Conservation (phyloP, 2,797 vertebrate genomes). For the Odontamblyopus lacepedii region DNA sequence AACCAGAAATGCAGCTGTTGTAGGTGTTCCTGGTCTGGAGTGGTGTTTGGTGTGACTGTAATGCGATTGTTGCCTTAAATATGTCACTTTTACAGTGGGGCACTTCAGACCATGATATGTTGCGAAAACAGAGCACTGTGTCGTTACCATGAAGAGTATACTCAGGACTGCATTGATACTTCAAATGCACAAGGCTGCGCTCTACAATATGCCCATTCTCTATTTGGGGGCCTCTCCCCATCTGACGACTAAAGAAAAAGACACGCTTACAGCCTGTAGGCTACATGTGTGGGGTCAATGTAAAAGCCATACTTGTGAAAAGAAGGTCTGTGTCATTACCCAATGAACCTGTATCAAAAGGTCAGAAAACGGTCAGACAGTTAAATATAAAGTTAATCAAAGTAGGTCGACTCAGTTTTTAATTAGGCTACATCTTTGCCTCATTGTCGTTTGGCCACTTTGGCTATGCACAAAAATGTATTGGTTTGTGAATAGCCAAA, state of each 20-base stretch:
- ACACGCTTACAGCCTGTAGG: background rate
- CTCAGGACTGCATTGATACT: background rate
- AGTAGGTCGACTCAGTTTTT: too few species aligned
- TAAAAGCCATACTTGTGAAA: too few species aligned
- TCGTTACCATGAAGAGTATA: slow-evolving; percentile 15
- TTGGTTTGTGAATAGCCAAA: too few species aligned
- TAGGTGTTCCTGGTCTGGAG: too few species aligned
- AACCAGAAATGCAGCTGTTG: background rate
- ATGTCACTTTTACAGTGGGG: slow-evolving; percentile 50
- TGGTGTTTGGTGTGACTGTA: background rate
- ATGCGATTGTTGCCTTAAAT: background rate
- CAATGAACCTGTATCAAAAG: too few species aligned
- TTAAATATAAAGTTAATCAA: too few species aligned
- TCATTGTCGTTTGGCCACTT: too few species aligned
- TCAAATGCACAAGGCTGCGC: rapidly evolving
- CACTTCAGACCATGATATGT: slow-evolving; percentile 23
- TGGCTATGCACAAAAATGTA: too few species aligned
- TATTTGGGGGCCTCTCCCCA: slow-evolving; percentile 20
- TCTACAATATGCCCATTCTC: rapidly evolving
- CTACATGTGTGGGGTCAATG: too few species aligned
- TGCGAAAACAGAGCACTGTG: slow-evolving; percentile 22
- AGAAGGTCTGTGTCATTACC: too few species aligned
- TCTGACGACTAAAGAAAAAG: slow-evolving; percentile 27
- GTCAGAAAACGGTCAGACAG: too few species aligned
- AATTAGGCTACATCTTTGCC: too few species aligned